Percentiles rank a stretch among this genome's conserved stretches.
Conservation (phyloP, 2,888 invertebrate genomes). For the Torymus auratus region DNA sequence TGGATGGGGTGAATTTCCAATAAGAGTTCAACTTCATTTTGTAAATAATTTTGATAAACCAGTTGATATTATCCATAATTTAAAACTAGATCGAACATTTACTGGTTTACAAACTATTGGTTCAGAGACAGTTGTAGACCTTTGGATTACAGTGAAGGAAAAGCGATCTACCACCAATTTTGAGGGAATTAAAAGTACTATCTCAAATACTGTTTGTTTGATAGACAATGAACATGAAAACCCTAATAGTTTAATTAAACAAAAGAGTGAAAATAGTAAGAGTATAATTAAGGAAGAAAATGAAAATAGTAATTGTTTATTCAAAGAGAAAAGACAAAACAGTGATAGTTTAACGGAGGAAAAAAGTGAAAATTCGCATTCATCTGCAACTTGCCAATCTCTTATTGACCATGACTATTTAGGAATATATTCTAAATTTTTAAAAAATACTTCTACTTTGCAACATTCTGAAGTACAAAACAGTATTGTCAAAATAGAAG, state of each 20-base stretch:
- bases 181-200: not conserved
- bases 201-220: too few relatives aligned
- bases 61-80: conserved; percentile 86
- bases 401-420: conserved; percentile 43
- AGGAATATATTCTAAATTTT: conserved; percentile 6
- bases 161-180: not conserved
- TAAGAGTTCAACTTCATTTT: conserved; percentile 89
- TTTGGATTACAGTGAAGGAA: conserved; percentile 78
- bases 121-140: conserved; percentile 87
- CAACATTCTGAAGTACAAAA: not conserved
- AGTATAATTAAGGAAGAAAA: conserved; percentile 5
- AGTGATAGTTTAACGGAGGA: not conserved
- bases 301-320: too few relatives aligned
- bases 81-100: conserved; percentile 88
- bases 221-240: too few relatives aligned
- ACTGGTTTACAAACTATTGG: conserved; percentile 91
- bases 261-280: conserved; percentile 1
- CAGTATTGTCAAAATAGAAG: not conserved
- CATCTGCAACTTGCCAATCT: not conserved
- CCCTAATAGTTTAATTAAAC: too few relatives aligned
- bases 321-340: not conserved
- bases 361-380: conserved; percentile 12
- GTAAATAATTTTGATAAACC: conserved; percentile 85
- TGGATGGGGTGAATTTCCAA: conserved; percentile 96
- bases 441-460: not conserved